Evolutionary conservation across 2,888 invertebrate genomes (phyloP), one percentile per base, ranked within the genome.

Genomic region (Acutogordius australiensis): DNA sequence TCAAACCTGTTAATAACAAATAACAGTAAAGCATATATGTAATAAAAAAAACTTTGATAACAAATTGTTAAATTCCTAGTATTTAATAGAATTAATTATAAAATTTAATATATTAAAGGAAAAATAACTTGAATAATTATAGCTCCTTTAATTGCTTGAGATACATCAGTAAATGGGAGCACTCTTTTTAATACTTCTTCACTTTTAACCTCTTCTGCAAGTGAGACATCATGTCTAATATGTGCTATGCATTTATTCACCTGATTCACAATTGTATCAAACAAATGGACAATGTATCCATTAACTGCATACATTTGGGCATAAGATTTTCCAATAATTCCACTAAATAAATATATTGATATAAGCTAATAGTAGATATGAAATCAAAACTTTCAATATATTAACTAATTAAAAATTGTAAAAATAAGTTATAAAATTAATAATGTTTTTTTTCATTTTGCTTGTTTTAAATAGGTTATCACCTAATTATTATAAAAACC

Each of bases 251-350:
- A 85, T 59, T 76, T 76, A 13, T 77, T 71, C 2, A 69, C 62
- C 61, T 67, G 69, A 1, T 63, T 62, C 1, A 64, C 61, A 2
- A 64, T 64, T 4, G 68, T 64, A 63, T 94, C 94, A 69, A 79
- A 91, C 59, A 94, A 75, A 18, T 76, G 76, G 29, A 91, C 90
- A 68, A 80, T 76, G 70, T 88, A 90, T 8, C 88, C 90, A 2
- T 81, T 84, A 4, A 84, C 80, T 0, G 87, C 87, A 71, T 88
- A 94, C 37, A 91, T 75, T 87, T 91, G 90, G 0, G 90, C 82
- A 87, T 88, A 94, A 66, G 88, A 88, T 61, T 84, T 78, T 1
- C 91, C 94, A 66, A 94, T 90, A 60, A 91, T 74, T 1, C 94
- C 94, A 70, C 90, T 91, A n/a, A n/a, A n/a, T n/a, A n/a, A n/a